Evolutionary conservation across 2,888 invertebrate species (phyloP), one percentile per base, ranked within the genome.

Genomic region (Calameuta pallipes): DNA sequence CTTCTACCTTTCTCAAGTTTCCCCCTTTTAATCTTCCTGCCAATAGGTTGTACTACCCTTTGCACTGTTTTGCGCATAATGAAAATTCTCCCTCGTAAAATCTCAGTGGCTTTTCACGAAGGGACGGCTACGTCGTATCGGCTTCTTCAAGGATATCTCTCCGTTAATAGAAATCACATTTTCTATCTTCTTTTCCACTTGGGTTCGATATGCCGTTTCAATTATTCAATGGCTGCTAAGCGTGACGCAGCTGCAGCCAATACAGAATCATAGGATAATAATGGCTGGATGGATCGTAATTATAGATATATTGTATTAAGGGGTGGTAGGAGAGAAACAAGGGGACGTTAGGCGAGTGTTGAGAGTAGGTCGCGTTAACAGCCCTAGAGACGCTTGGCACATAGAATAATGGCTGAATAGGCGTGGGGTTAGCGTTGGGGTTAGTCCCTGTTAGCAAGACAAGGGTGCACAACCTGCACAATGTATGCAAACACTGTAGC

Each of bases 401-500:
- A 84, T 88, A 85, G 87, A 89, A 88, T 89, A 89, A 89, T 89
- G 85, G 88, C 56, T 56, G 56, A 56, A 56, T 56, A 23, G 84
- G 82, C 84, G 80, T 82, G 83, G 80, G 79, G 84, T 82, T 80
- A 71, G 83, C 71, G 23, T 56, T 56, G 56, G 82, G 85, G 86
- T 86, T 86, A 83, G 85, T 85, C 85, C 83, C 85, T 85, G 88
- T 88, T 88, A 88, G 86, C 83, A 81, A 86, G 88, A 87, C 85
- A 83, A 85, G 87, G 86, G 85, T 88, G 83, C 84, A 56, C 56
- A 56, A 56, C 56, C 56, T 34, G 34, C 74, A 85, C 87, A 86
- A 86, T 87, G 87, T 89, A 88, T 89, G 89, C 89, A 89, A 89
- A 89, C 88, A 87, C 83, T 85, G 85, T 85, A 86, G 84, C 85